Conservation (phyloP, 2,797 vertebrate species). For the Erithacus rubecula region DNA sequence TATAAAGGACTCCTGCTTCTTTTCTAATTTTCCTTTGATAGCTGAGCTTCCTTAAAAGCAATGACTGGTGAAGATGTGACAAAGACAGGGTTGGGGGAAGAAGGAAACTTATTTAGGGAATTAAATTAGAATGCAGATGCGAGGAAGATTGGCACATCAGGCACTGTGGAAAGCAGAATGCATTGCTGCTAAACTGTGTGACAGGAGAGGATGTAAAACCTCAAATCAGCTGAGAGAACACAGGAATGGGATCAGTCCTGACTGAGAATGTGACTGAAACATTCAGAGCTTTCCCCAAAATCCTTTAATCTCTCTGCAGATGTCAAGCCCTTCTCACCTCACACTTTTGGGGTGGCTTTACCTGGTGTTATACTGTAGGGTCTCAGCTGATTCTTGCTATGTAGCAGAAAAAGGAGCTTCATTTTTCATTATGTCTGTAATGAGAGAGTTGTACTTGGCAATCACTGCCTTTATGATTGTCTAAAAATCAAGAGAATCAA, state of each 20-base stretch:
- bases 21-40: neutral
- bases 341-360: neutral
- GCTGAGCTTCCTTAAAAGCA: neutral
- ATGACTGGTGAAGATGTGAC: neutral
- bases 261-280: neutral
- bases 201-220: neutral
- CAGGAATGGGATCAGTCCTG: neutral
- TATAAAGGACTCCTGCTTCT: neutral
- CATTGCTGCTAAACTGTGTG: neutral
- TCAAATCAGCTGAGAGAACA: neutral
- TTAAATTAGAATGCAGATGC: neutral
- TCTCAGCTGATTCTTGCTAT: neutral
- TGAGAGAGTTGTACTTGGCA: neutral
- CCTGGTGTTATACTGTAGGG: accelerated
- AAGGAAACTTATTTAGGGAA: neutral
- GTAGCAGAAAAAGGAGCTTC: neutral
- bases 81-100: neutral
- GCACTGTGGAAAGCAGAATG: neutral
- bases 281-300: neutral
- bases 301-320: neutral
- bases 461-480: neutral
- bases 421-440: neutral
- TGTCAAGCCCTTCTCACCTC: neutral
- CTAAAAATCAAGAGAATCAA: neutral
- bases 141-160: neutral